phyloP scores from a whole-genome alignment of 2,113 vertebrate genomes.

The Stomatorhinus ivindoensis region DNA sequence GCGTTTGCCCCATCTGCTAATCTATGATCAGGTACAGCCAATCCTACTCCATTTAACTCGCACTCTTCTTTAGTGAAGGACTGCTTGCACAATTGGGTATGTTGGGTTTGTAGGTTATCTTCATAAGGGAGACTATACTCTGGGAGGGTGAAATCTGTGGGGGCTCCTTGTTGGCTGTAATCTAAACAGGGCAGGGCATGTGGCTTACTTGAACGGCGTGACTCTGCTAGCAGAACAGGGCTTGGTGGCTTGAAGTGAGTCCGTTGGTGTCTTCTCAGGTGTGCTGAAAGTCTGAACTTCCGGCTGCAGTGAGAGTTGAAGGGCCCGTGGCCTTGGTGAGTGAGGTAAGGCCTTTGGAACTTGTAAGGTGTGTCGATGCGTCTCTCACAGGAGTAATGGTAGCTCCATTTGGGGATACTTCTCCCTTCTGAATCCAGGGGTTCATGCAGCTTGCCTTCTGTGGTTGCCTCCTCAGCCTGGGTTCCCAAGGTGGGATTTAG shows the following conservation, averaged over 20 bases:
- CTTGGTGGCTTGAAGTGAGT: neutral
- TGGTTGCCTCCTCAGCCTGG: neutral
- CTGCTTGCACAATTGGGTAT: neutral
- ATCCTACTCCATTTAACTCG: neutral
- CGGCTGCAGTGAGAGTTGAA: conserved; percentile 63
- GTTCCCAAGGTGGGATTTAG: neutral
- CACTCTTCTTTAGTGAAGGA: neutral
- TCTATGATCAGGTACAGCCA: neutral
- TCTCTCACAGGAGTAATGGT: conserved; percentile 63
- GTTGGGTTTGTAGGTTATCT: neutral
- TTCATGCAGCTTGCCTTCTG: neutral
- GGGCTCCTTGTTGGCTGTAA: neutral
- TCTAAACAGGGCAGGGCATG: neutral
- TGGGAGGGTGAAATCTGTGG: neutral
- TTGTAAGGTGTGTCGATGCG: conserved; percentile 61
- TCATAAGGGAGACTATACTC: neutral
- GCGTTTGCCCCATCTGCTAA: neutral
- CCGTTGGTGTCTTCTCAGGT: conserved; percentile 61
- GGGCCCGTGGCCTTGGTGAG: conserved; percentile 62
- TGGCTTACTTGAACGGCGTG: neutral
- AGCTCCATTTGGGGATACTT: conserved; percentile 26
- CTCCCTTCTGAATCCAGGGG: conserved; percentile 32
- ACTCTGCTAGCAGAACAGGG: neutral
- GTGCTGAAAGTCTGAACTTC: conserved; percentile 61
- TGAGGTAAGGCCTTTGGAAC: conserved; percentile 61